A percentile compares a stretch with the other conserved stretches of the same genome.
phyloP scores from a whole-genome alignment of 2,797 vertebrate genomes.

The Rhincodon typus region DNA sequence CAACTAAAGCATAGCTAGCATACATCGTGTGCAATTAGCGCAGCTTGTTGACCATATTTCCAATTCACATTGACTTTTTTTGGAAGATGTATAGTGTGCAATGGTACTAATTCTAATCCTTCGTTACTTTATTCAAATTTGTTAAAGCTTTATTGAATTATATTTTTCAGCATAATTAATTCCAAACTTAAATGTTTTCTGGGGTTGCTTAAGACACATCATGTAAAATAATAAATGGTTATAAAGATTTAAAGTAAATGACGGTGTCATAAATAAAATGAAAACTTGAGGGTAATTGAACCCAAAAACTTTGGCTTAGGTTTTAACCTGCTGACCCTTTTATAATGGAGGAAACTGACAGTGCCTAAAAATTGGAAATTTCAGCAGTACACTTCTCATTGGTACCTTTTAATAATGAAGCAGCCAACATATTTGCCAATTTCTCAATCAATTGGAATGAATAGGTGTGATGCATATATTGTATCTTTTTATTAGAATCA shows the following conservation, averaged over 20 bases:
- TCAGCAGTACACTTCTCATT: background rate
- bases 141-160: constrained; percentile 20
- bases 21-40: constrained; percentile 8
- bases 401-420: background rate
- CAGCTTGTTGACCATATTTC: constrained; percentile 28
- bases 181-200: background rate
- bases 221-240: background rate
- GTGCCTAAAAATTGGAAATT: too few species aligned
- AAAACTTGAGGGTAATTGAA: background rate
- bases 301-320: background rate
- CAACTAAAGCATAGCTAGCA: constrained; percentile 57
- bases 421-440: background rate
- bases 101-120: constrained; percentile 20
- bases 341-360: background rate
- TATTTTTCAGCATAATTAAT: background rate
- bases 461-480: background rate
- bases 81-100: background rate
- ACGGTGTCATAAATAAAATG: background rate
- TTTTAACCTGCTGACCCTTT: background rate
- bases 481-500: background rate
- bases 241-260: background rate
- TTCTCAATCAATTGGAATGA: background rate
- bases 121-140: constrained; percentile 9
- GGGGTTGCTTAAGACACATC: background rate
- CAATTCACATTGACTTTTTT: constrained; percentile 22